Percentiles rank a stretch among this genome's conserved stretches.
These are phyloP conservation scores for Bacillus rossius DNA, from an alignment of 1,140 invertebrate genomes.

Conservation along the genomic window DNA sequence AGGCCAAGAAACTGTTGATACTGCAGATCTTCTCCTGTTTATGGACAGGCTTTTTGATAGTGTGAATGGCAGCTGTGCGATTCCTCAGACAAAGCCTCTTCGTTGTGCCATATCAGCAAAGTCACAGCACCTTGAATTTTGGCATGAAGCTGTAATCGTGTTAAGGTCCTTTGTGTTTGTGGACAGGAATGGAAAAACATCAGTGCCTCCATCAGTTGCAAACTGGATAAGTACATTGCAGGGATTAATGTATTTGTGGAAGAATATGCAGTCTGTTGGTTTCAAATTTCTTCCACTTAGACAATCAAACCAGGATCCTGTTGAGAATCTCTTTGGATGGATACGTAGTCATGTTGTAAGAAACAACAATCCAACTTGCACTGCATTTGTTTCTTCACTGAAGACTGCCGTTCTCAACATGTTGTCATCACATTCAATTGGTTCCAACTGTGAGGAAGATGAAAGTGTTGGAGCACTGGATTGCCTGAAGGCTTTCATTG, in stretches of 20 bases:
- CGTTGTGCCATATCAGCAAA: no score
- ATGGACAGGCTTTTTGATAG: neutral
- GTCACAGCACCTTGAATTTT: neutral
- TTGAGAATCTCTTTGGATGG: neutral
- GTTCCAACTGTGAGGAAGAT: neutral
- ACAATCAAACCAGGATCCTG: neutral
- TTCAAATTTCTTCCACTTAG: neutral
- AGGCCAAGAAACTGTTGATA: neutral
- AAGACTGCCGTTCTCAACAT: neutral
- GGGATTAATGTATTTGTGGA: neutral
- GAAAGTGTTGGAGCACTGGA: neutral
- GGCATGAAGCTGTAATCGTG: neutral
- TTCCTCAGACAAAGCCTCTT: neutral
- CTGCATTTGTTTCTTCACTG: neutral
- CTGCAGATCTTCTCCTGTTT: neutral
- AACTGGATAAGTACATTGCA: slow-evolving; percentile 1
- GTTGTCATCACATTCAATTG: neutral
- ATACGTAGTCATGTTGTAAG: neutral
- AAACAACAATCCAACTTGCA: neutral
- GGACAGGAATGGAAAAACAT: neutral
- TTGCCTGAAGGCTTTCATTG: neutral
- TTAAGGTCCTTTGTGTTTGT: neutral
- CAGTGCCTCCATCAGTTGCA: neutral
- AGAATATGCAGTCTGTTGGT: neutral
- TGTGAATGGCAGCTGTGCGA: neutral